Percentiles rank a stretch among this genome's conserved stretches.
These are phyloP conservation scores for Boloria euphrosyne DNA, from an alignment of 2,888 invertebrate genomes.

Conservation along the genomic window DNA sequence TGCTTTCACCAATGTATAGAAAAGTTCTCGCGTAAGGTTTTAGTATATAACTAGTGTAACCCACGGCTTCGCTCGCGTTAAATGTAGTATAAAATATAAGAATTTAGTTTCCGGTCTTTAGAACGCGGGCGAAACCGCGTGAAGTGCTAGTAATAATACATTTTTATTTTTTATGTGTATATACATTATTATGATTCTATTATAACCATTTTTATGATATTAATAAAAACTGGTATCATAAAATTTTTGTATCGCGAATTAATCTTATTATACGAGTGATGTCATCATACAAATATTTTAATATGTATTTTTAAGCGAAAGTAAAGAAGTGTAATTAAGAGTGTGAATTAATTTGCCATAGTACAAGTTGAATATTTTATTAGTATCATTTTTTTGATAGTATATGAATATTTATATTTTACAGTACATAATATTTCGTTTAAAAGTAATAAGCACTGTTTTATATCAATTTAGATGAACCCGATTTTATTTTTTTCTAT, in stretches of 20 bases:
- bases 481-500: too few relatives aligned
- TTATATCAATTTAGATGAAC: too few relatives aligned
- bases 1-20: too few relatives aligned
- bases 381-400: neutral
- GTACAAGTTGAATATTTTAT: neutral
- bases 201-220: conserved; percentile 5
- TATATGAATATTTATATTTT: too few relatives aligned
- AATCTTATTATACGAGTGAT: conserved; percentile 7
- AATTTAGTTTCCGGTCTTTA: too few relatives aligned
- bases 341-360: neutral
- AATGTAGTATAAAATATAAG: too few relatives aligned
- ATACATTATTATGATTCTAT: neutral
- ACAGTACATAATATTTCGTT: too few relatives aligned
- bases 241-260: conserved; percentile 1
- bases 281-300: conserved; percentile 9
- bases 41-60: too few relatives aligned
- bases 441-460: too few relatives aligned
- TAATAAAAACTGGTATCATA: neutral
- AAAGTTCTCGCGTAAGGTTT: too few relatives aligned
- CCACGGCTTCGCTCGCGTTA: too few relatives aligned
- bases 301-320: conserved; percentile 6
- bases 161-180: neutral
- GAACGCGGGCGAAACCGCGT: too few relatives aligned
- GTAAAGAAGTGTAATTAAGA: neutral
- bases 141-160: neutral